Evolutionary conservation across 2,113 vertebrate species (phyloP).

Genomic region (Prinia subflava): DNA sequence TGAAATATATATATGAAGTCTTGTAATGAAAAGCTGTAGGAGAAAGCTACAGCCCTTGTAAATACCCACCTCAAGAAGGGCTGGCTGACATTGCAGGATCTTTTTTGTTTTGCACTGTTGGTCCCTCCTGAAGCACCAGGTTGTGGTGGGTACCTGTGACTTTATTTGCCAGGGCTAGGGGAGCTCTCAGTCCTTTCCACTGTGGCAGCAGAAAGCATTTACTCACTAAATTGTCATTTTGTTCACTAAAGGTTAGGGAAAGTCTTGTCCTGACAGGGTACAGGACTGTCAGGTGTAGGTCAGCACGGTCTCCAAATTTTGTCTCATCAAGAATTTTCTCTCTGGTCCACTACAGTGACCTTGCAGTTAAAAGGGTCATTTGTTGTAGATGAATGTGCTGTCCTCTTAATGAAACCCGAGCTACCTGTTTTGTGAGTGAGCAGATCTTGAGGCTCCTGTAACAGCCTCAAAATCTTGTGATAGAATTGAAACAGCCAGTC

Average conservation of each 20-base stretch:
- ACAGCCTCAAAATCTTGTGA: neutral
- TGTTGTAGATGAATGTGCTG: neutral
- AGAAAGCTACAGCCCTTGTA: neutral
- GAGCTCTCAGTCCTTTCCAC: conserved; percentile 9
- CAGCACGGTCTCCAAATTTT: neutral
- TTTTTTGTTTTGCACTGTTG: neutral
- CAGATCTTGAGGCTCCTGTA: neutral
- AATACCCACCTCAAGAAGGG: neutral
- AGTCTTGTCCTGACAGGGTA: neutral
- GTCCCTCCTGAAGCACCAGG: neutral
- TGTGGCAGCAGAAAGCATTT: conserved; percentile 6
- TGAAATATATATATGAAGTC: neutral
- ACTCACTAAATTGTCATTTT: neutral
- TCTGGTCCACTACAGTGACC: neutral
- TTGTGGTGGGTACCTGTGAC: neutral
- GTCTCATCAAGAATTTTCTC: neutral
- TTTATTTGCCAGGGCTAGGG: neutral
- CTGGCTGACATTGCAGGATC: neutral
- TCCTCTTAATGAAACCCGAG: neutral
- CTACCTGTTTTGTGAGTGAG: neutral
- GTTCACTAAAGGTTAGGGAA: neutral
- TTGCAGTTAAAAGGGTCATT: neutral
- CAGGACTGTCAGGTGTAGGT: neutral
- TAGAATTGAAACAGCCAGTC: neutral
- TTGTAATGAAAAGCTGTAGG: neutral